Base-by-base conservation (phyloP, 37 sponge, comb jelly and placozoan species). In the Chondrilla cf. caribensis region DNA sequence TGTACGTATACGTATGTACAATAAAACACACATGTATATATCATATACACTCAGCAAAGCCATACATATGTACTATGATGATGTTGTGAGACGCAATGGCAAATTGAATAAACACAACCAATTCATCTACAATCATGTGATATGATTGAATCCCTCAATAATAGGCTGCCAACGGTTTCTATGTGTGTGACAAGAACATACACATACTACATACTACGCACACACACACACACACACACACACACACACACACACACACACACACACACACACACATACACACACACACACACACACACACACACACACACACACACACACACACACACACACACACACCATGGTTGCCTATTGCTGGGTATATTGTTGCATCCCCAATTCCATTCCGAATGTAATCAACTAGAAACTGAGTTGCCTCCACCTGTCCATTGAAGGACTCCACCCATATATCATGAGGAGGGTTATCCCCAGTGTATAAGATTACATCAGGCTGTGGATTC, bases 371-470 rank as follows among this genome's bases (percentile, higher is more conserved):
- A 66, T 84, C 68, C 2, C 83, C 86, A 19, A 90, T 65, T 31
- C 76, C 65, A 26, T 81, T 11, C 15, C 80, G 58, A n/a, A 93
- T 40, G 70, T 87, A 87, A 11, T 84, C 58, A 22, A 93, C 80
- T 7, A 90, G 58, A 41, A 70, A 76, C 72, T 87, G 38, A 5
- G 87, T 78, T 22, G 87, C 85, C 11, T 82, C 37, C 39, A 87
- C 35, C 79, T 87, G 88, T 0, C 83, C 58, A 54, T 58, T 40
- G 64, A 64, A 90, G 0, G 86, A 80, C 86, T 93, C 88, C 25
- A 83, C 81, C 94, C 94, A 93, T 21, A 90, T 41, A 37, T 93
- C 94, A 59, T 93, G 94, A 37, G 94, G 94, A 24, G 94, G 79
- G 60, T 93, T 93, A 55, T 93, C 94, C 21, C 94, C 94, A 26